Percentiles rank a stretch among this genome's conserved stretches.
Evolutionary conservation across 2,888 invertebrate species (phyloP).

Genomic region (Aphrophora alni): DNA sequence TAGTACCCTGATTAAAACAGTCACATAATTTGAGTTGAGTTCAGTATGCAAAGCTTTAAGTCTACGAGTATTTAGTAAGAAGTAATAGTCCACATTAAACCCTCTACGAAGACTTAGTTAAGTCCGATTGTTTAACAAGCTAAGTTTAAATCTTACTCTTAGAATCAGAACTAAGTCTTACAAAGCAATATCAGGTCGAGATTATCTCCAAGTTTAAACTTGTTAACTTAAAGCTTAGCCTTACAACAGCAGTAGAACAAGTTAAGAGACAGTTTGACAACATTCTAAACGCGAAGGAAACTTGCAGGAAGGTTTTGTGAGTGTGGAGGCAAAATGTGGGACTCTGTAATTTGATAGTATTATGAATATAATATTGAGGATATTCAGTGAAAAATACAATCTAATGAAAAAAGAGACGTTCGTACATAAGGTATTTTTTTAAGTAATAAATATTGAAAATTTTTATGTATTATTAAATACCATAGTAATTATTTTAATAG

Average conservation of each 20-base stretch:
- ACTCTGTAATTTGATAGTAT: too few relatives aligned
- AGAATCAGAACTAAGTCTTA: slow-evolving; percentile 9
- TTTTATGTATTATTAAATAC: too few relatives aligned
- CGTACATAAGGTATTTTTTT: too few relatives aligned
- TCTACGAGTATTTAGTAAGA: background rate
- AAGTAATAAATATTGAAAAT: too few relatives aligned
- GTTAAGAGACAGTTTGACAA: background rate
- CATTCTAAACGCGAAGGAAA: background rate
- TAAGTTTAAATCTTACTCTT: background rate
- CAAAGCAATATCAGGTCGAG: slow-evolving; percentile 27
- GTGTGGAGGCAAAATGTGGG: too few relatives aligned
- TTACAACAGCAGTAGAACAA: background rate
- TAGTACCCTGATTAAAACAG: background rate
- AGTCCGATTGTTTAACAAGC: slow-evolving; percentile 1
- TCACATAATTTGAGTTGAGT: background rate
- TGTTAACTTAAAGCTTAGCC: slow-evolving; percentile 1
- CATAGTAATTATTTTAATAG: too few relatives aligned
- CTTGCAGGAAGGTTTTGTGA: background rate
- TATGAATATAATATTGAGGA: too few relatives aligned
- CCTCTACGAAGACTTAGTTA: background rate
- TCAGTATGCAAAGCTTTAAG: background rate
- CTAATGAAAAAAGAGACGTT: too few relatives aligned
- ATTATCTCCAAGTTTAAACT: slow-evolving; percentile 21
- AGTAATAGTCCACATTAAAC: background rate
- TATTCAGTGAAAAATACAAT: too few relatives aligned